Conservation (phyloP, 2,797 vertebrate species). For the Salmo trutta region DNA sequence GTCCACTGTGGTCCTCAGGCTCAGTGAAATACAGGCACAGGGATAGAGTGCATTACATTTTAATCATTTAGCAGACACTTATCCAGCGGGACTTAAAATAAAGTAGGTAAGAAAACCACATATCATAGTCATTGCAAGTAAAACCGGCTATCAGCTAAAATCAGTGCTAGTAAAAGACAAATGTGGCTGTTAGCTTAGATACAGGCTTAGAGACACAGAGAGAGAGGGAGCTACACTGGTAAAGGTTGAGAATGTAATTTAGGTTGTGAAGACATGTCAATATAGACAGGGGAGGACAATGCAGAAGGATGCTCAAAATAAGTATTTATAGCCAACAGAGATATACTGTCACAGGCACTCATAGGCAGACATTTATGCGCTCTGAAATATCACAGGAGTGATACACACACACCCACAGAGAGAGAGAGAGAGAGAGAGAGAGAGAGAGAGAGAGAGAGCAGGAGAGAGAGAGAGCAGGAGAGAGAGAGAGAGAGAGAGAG, state of each 20-base stretch:
- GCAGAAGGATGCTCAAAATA: background rate
- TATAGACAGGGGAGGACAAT: background rate
- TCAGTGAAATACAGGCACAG: conserved; percentile 15
- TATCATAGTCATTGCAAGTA: too few species aligned
- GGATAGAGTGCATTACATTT: conserved; percentile 17
- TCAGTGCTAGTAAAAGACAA: conserved; percentile 14
- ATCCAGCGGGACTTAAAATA: too few species aligned
- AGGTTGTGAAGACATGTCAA: background rate
- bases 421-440: too few species aligned
- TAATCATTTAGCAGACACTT: too few species aligned
- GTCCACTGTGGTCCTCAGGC: conserved; percentile 11
- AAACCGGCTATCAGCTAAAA: too few species aligned
- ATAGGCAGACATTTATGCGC: background rate
- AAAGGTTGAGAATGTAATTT: background rate
- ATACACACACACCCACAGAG: background rate
- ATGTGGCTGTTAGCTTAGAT: background rate
- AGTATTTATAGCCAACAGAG: background rate
- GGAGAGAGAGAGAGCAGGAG: too few species aligned
- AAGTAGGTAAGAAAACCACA: too few species aligned
- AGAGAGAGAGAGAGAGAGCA: too few species aligned
- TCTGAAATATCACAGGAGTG: background rate
- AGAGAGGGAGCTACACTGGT: background rate
- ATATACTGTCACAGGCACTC: background rate
- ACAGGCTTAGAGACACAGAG: background rate
- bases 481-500: too few species aligned